Conservation (phyloP, 2,113 vertebrate genomes). For the Eretmochelys imbricata region DNA sequence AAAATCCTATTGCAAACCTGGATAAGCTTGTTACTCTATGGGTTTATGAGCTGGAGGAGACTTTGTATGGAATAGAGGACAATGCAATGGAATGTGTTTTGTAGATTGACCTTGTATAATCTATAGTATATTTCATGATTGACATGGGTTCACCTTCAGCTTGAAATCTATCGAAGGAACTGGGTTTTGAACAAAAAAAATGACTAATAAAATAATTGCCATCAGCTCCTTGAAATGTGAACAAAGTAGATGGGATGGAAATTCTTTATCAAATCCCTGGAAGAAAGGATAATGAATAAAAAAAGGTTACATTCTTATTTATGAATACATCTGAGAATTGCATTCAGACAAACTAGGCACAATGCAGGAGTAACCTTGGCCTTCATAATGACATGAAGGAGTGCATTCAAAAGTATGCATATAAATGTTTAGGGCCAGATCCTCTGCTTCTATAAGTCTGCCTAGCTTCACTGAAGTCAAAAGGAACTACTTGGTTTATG, state of each 20-base stretch:
- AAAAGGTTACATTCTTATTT: not conserved
- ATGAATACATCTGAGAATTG: not conserved
- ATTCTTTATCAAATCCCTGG: not conserved
- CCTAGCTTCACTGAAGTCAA: not conserved
- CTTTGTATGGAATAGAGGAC: slow-evolving; percentile 20
- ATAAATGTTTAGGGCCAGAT: not conserved
- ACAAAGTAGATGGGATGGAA: not conserved
- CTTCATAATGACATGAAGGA: not conserved
- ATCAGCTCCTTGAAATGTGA: not conserved
- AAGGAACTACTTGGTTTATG: not conserved
- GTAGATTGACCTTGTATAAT: slow-evolving; percentile 41
- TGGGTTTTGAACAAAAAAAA: not conserved
- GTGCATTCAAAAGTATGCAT: not conserved
- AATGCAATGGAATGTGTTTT: not conserved
- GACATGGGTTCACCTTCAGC: not conserved
- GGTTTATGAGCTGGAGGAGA: not conserved
- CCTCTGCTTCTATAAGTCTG: not conserved
- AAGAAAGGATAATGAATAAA: not conserved
- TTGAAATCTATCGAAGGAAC: not conserved
- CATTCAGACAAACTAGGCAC: not conserved
- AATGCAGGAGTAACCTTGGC: not conserved
- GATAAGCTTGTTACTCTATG: not conserved
- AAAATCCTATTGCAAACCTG: not conserved
- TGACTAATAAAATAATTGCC: slow-evolving; percentile 2
- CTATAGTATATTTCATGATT: not conserved